phyloP scores from a whole-genome alignment of 1,140 invertebrate species.

The Oncopodura yosiiana region DNA sequence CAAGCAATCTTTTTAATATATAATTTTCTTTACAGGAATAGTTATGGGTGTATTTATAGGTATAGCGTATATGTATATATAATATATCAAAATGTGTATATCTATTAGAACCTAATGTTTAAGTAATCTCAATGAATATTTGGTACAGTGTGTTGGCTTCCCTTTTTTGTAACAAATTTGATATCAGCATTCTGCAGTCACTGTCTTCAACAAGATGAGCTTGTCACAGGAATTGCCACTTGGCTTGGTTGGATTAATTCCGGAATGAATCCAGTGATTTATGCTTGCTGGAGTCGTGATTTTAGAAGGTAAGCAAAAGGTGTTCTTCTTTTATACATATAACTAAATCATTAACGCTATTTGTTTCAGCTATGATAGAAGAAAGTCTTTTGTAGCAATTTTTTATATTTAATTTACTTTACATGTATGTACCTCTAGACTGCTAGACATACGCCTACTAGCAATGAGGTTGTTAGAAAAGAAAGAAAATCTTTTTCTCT shows the following conservation, averaged over 20 bases:
- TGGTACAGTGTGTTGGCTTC: slow-evolving; percentile 95
- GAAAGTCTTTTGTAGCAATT: no score
- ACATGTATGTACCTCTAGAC: no score
- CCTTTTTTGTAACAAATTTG: slow-evolving; percentile 95
- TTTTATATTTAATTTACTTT: no score
- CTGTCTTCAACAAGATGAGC: slow-evolving; percentile 77
- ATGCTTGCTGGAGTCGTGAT: slow-evolving; percentile 91
- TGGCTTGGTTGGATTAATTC: slow-evolving; percentile 99
- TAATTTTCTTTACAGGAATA: slow-evolving; percentile 24
- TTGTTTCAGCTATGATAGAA: no score
- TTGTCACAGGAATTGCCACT: slow-evolving; percentile 84
- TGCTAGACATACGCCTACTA: no score
- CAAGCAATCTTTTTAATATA: no score
- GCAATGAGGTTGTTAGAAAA: no score
- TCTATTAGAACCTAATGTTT: no score
- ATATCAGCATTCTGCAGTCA: slow-evolving; percentile 78
- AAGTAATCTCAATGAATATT: no score
- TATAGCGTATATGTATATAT: background rate
- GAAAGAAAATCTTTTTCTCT: no score
- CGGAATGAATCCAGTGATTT: slow-evolving; percentile 61
- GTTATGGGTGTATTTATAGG: background rate
- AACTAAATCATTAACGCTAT: no score
- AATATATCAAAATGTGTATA: background rate
- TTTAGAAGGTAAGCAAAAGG: slow-evolving; percentile 67
- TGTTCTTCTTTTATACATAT: no score